These are phyloP conservation scores for Aphis craccivora DNA, from an alignment of 1,140 invertebrate species.

Conservation along the genomic window DNA sequence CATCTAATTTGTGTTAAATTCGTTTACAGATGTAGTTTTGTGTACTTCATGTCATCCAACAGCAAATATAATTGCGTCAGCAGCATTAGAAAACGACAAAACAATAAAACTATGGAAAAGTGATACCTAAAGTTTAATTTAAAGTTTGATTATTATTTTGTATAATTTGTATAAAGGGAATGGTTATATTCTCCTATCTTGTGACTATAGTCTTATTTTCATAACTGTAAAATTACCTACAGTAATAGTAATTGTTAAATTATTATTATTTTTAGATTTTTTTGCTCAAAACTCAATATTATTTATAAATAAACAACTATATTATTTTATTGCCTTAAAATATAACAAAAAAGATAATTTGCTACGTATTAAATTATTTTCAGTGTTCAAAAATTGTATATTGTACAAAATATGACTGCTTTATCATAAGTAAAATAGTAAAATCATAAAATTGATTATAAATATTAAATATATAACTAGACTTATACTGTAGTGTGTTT, in stretches of 20 bases:
- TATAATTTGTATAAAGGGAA: constrained; percentile 20
- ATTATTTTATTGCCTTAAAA: neutral
- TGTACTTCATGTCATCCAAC: constrained; percentile 99
- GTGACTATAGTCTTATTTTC: neutral
- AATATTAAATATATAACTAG: neutral
- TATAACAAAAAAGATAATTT: neutral
- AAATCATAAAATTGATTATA: neutral
- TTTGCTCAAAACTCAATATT: neutral
- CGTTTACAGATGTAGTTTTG: constrained; percentile 86
- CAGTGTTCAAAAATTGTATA: neutral
- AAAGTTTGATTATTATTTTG: neutral
- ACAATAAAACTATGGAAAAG: constrained; percentile 99
- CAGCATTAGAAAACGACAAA: constrained; percentile 97
- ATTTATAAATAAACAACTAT: neutral
- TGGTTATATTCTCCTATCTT: neutral
- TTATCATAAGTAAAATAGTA: neutral
- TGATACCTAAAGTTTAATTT: constrained; percentile 77
- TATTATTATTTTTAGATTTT: neutral
- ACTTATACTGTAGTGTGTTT: neutral
- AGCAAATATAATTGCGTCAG: constrained; percentile 98
- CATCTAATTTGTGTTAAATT: neutral
- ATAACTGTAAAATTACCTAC: neutral
- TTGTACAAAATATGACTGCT: neutral
- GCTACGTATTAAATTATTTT: neutral
- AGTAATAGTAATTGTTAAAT: neutral